Evolutionary conservation across 2,113 vertebrate genomes (phyloP), one percentile per base, ranked within the genome.

Genomic region (Rhabdomys dilectus): DNA sequence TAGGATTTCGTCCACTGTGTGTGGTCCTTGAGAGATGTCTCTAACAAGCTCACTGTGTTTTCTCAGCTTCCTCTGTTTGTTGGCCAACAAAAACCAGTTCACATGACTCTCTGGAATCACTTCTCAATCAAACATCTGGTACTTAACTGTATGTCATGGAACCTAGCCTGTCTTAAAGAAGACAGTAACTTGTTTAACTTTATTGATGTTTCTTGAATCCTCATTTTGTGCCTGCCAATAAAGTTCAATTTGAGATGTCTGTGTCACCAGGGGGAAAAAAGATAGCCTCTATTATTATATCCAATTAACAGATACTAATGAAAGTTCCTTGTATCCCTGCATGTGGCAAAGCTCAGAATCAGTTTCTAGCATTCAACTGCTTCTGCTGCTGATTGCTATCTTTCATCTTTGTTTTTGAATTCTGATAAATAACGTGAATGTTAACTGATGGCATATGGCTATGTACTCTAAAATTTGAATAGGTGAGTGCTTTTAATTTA

Each of bases 381-480:
- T 92, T 72, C 62, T 92, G 19, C 31, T 22, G 10, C 68, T 81
- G 34, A 12, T 73, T 24, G 6, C 9, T 76, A 84, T 21, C 7
- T 6, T 82, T 62, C 48, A 5, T 45, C 68, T 87, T 64, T 88
- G 26, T 66, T 81, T 11, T 51, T 90, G 62, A 73, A 22, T 48
- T 90, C 45, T 68, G 16, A 78, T 87, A 3, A 7, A 31, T 58
- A 22, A 91, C 48, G 21, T 73, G 11, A 58, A 72, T 10, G 72
- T 21, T 26, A 31, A 91, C 16, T 77, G 21, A 29, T 36, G 1
- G 48, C 58, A 91, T 3, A 36, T 3, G 72, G 34, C 56, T 58
- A 70, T 6, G 36, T 5, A 87, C 66, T 87, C 60, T 89, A 62
- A 95, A 93, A 93, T 94, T 93, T 45, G 66, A 42, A 73, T 96